Conservation (phyloP, 2,797 vertebrate genomes). For the Anniella stebbinsi region DNA sequence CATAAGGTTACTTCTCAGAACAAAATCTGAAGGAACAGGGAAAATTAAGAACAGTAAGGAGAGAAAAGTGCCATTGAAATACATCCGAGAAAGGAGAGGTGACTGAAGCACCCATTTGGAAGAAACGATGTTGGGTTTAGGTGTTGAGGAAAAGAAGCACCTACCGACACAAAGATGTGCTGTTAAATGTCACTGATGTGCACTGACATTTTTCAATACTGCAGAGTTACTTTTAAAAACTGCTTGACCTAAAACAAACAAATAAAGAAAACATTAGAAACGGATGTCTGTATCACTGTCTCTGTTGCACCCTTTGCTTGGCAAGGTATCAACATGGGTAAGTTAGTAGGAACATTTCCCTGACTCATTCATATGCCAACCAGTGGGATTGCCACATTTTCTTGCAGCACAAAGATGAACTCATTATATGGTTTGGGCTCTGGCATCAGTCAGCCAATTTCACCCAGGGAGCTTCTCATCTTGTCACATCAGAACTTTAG, state of each 20-base stretch:
- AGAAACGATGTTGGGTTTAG: slow-evolving; percentile 30
- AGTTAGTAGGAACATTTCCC: background rate
- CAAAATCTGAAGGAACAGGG: background rate
- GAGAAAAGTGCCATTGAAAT: slow-evolving; percentile 20
- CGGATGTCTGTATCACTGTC: slow-evolving; percentile 8
- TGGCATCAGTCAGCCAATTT: background rate
- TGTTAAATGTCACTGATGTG: slow-evolving; percentile 9
- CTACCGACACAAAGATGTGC: slow-evolving; percentile 1
- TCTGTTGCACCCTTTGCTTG: background rate
- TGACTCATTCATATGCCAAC: slow-evolving; percentile 13
- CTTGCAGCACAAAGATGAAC: background rate
- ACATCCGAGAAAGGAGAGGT: slow-evolving; percentile 23
- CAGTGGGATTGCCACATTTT: background rate
- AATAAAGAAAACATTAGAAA: slow-evolving; percentile 26
- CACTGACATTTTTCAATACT: slow-evolving; percentile 33
- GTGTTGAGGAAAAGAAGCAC: slow-evolving; percentile 31
- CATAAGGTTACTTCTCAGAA: background rate
- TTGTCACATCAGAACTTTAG: background rate
- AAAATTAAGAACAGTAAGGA: slow-evolving; percentile 14
- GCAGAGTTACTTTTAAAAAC: slow-evolving; percentile 41
- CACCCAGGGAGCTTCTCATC: background rate
- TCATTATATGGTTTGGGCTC: background rate
- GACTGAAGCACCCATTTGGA: slow-evolving; percentile 17
- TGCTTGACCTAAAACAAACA: slow-evolving; percentile 33
- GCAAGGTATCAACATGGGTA: background rate